These are phyloP conservation scores for Lepidocyrtoides sp. DNA, from an alignment of 2,888 invertebrate species.

Conservation along the genomic window DNA sequence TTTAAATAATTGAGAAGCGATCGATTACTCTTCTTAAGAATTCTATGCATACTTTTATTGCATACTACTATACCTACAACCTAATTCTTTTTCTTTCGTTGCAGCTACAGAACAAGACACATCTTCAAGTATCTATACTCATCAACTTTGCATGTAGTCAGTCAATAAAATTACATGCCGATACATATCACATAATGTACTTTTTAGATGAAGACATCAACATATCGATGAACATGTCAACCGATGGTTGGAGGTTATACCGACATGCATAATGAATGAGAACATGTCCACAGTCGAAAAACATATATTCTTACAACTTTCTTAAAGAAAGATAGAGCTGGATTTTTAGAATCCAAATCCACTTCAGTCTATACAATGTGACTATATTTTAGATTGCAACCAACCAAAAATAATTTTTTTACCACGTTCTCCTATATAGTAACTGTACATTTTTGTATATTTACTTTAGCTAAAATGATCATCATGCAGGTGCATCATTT, in stretches of 20 bases:
- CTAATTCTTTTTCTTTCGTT: background rate
- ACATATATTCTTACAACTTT: slow-evolving; percentile 66
- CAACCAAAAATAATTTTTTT: too few relatives aligned
- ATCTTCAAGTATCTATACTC: too few relatives aligned
- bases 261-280: slow-evolving; percentile 67
- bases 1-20: slow-evolving; percentile 70
- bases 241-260: slow-evolving; percentile 50
- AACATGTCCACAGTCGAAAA: slow-evolving; percentile 57
- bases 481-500: background rate
- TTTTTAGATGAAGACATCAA: slow-evolving; percentile 73
- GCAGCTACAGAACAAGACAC: too few relatives aligned
- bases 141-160: background rate
- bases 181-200: background rate
- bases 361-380: too few relatives aligned
- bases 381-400: too few relatives aligned
- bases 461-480: too few relatives aligned
- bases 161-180: background rate
- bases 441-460: too few relatives aligned
- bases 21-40: slow-evolving; percentile 57
- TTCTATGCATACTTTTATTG: background rate
- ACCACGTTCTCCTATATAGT: background rate
- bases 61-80: background rate
- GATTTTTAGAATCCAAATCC: background rate
- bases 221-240: slow-evolving; percentile 70
- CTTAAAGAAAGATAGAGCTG: slow-evolving; percentile 12